phyloP scores from a whole-genome alignment of 2,113 vertebrate species.

The crab-eating macaque (Macaca fascicularis) region DNA sequence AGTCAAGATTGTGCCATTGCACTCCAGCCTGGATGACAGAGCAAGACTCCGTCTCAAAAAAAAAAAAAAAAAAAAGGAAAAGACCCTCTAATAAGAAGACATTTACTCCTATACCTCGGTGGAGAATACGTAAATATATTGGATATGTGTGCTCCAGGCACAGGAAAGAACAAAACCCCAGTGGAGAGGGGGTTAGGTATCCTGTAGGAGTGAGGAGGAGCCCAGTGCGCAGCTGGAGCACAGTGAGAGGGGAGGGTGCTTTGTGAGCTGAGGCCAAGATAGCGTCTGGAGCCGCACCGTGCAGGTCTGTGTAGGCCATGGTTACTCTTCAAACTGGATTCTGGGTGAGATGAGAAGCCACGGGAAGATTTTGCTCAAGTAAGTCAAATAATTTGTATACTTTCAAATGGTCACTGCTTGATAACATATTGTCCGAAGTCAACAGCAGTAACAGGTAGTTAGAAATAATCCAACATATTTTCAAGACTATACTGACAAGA shows the following conservation, averaged over 20 bases:
- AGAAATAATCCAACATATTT: background rate
- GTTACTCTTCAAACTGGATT: background rate
- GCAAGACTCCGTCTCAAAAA: no score
- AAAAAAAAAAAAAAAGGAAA: no score
- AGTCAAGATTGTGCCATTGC: no score
- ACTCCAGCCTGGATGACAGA: no score
- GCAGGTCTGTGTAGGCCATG: fast-evolving
- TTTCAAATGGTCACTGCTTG: background rate
- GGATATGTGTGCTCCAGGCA: background rate
- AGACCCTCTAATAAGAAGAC: background rate
- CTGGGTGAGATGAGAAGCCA: background rate
- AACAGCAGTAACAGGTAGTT: background rate
- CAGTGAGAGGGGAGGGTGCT: no score
- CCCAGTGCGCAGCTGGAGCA: no score
- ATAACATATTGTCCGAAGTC: background rate
- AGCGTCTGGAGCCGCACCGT: background rate
- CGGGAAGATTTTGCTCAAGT: background rate
- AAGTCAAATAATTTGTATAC: background rate
- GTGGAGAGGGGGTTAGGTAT: background rate
- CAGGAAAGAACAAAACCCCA: background rate
- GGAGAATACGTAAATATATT: background rate
- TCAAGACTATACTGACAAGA: background rate
- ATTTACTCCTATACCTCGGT: background rate
- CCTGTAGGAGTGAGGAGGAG: no score
- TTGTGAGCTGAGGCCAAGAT: background rate